Conservation (phyloP, 2,113 vertebrate species). For the Elgaria multicarinata region DNA sequence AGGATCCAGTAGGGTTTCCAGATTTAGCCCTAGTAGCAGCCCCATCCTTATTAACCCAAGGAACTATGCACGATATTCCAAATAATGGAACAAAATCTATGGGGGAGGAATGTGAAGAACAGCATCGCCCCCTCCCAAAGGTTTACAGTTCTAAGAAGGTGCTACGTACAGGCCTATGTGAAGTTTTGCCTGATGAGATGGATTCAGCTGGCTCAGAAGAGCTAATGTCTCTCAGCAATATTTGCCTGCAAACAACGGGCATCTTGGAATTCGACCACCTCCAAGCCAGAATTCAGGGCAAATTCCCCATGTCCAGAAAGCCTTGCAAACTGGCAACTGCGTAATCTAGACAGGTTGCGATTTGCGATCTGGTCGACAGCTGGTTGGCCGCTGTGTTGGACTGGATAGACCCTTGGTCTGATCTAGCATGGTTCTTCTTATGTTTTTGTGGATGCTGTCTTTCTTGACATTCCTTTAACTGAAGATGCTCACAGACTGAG, state of each 20-base stretch:
- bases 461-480: neutral
- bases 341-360: neutral
- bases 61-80: neutral
- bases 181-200: neutral
- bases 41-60: neutral
- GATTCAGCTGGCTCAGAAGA: too few species aligned
- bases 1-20: neutral
- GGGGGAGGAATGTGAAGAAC: neutral
- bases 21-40: neutral
- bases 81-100: neutral
- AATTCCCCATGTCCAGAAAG: neutral
- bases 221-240: neutral
- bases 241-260: neutral
- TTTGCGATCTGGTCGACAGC: too few species aligned
- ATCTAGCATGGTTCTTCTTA: too few species aligned
- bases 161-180: too few species aligned
- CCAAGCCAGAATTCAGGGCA: neutral
- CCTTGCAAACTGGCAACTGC: neutral
- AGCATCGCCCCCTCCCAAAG: too few species aligned
- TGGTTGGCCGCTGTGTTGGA: too few species aligned
- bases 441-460: neutral
- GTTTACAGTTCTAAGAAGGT: neutral
- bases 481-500: neutral
- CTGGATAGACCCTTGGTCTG: too few species aligned
- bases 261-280: neutral